These are phyloP conservation scores for Ctenoplectra terminalis DNA, from an alignment of 1,140 invertebrate genomes.

Conservation along the genomic window DNA sequence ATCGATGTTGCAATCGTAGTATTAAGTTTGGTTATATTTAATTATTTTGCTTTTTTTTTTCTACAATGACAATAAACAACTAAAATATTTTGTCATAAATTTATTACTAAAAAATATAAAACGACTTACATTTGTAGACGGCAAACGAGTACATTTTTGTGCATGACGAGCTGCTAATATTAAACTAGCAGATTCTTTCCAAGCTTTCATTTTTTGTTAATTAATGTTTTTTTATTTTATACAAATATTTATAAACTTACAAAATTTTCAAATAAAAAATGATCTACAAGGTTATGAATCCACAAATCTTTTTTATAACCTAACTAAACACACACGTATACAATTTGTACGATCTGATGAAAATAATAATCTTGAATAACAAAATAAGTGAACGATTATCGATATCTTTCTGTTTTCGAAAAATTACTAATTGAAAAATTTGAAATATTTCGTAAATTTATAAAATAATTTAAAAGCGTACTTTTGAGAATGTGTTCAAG, in stretches of 20 bases:
- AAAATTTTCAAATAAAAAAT: constrained; percentile 24
- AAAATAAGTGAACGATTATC: not conserved
- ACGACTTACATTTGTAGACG: constrained; percentile 65
- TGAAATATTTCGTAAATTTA: no score
- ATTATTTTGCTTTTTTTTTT: not conserved
- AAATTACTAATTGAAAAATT: no score
- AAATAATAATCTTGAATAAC: not conserved
- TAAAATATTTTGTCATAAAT: not conserved
- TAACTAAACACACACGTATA: not conserved
- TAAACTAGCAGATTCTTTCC: constrained; percentile 80
- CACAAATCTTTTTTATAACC: constrained; percentile 19
- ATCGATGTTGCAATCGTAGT: not conserved
- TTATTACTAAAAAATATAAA: not conserved
- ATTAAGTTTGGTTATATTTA: no score
- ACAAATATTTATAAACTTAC: not conserved
- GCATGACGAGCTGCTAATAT: constrained; percentile 77
- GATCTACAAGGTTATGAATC: not conserved
- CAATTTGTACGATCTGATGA: not conserved
- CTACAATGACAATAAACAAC: not conserved
- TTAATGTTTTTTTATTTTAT: constrained; percentile 3
- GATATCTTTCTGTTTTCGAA: not conserved
- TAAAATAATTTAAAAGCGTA: no score
- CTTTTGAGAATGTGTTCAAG: no score
- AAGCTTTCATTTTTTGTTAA: constrained; percentile 70
- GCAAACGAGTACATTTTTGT: constrained; percentile 48